Evolutionary conservation across 2,888 invertebrate genomes (phyloP).

Genomic region (Platycheirus albimanus): DNA sequence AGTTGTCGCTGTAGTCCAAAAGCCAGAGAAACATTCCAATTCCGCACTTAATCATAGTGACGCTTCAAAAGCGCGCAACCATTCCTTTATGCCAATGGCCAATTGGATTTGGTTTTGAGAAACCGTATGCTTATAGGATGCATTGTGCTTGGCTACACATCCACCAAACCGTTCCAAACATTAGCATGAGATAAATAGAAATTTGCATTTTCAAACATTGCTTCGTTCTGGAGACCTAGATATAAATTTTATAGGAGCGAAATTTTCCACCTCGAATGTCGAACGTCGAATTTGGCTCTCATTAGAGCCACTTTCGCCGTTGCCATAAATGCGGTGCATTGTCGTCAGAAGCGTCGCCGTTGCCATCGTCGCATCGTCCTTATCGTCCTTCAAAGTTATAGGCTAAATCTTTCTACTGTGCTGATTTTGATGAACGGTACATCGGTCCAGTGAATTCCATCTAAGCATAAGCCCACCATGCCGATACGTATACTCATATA

Average conservation of each 20-base stretch:
- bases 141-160: background rate
- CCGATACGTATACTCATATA: background rate
- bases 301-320: constrained; percentile 47
- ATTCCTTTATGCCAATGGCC: background rate
- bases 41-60: too few species aligned
- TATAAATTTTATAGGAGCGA: background rate
- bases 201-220: constrained; percentile 51
- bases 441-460: constrained; percentile 29
- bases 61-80: background rate
- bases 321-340: too few species aligned
- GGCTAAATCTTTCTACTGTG: constrained; percentile 15
- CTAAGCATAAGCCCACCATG: background rate
- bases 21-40: too few species aligned
- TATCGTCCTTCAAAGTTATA: constrained; percentile 9
- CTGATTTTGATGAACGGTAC: constrained; percentile 33
- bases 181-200: constrained; percentile 27
- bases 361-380: background rate
- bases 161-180: constrained; percentile 3
- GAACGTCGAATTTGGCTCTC: constrained; percentile 3
- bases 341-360: too few species aligned
- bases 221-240: constrained; percentile 5
- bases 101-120: constrained; percentile 12
- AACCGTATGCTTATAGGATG: background rate
- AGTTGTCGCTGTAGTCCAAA: too few species aligned
- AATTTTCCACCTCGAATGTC: constrained; percentile 12